Base-by-base conservation (phyloP, 2,113 vertebrate genomes). In the Eublepharis macularius region DNA sequence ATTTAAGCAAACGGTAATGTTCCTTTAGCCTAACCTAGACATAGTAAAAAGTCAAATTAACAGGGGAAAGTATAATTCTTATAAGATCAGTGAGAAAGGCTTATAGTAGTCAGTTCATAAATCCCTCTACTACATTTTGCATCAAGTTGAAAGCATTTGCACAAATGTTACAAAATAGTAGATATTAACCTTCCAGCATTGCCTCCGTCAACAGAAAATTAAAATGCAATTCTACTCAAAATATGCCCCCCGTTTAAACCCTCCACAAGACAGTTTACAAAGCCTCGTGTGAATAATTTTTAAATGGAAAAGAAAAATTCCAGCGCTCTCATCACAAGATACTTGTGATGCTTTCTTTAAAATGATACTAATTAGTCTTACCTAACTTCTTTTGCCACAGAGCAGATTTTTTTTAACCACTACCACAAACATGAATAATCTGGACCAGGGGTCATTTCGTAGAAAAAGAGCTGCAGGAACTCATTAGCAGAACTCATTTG, bases 1-100 rank as follows among this genome's bases (percentile, higher is more conserved):
- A n/a, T n/a, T n/a, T n/a, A 91, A 70, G 11, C 14, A 24, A 92
- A 36, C 60, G n/a, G 3, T 29, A 90, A 74, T 89, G 32, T 82
- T 92, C 73, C 69, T 81, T 92, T 88, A 90, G 81, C 57, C 14
- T 90, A 69, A 78, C 86, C 43, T 47, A 21, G 5, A 68, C 92
- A 81, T 83, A 86, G 90, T 93, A 90, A 92, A 76, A 47, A 82
- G 43, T 83, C 32, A 82, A 90, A 85, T 86, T 93, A 92, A 84
- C 81, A 82, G 51, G 87, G 68, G 73, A 2, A 79, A n/a, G 65
- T 34, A 47, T 87, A 41, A 88, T 73, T 88, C 76, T 69, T 91
- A 1, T 87, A 85, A 86, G 92, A 69, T 87, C 79, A 90, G 73
- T 86, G 90, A 86, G 29, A 90, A 39, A 39, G 45, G 60, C 87